phyloP scores from a whole-genome alignment of 2,797 vertebrate species.

The Mionectes olivaceus region DNA sequence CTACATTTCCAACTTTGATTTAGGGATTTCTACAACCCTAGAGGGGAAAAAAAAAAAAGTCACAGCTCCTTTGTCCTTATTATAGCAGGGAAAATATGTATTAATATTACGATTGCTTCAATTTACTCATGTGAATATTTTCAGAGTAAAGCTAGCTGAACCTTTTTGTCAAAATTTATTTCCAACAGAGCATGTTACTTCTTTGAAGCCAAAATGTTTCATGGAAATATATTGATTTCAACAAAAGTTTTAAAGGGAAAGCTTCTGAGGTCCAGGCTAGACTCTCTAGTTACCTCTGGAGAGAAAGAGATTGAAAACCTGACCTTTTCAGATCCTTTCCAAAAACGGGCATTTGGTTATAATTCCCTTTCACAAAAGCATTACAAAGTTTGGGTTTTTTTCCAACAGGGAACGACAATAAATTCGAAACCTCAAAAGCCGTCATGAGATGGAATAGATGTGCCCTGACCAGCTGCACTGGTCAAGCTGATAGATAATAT shows the following conservation, averaged over 20 bases:
- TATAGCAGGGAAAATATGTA: background rate
- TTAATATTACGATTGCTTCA: constrained; percentile 5
- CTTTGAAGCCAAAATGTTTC: constrained; percentile 55
- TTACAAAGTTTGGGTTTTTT: constrained; percentile 44
- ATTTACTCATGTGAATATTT: constrained; percentile 54
- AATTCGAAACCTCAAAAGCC: constrained; percentile 32
- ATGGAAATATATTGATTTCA: constrained; percentile 51
- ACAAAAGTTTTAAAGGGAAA: constrained; percentile 58
- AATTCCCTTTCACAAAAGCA: constrained; percentile 60
- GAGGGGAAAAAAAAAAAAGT: background rate
- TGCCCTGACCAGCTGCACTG: constrained; percentile 45
- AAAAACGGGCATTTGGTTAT: constrained; percentile 55
- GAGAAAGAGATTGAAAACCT: constrained; percentile 65
- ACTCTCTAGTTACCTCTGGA: constrained; percentile 44
- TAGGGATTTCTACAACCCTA: background rate
- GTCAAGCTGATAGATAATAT: constrained; percentile 28
- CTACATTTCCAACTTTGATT: background rate
- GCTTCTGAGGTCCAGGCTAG: constrained; percentile 44
- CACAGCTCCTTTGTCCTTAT: background rate
- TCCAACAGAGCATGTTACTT: constrained; percentile 23
- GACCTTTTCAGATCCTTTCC: constrained; percentile 61
- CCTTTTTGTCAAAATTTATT: constrained; percentile 51
- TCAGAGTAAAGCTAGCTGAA: constrained; percentile 31
- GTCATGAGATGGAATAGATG: constrained; percentile 31
- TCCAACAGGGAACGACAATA: constrained; percentile 49